Evolutionary conservation across 1,140 invertebrate genomes (phyloP).

Genomic region (Trachymyrmex cornetzi): DNA sequence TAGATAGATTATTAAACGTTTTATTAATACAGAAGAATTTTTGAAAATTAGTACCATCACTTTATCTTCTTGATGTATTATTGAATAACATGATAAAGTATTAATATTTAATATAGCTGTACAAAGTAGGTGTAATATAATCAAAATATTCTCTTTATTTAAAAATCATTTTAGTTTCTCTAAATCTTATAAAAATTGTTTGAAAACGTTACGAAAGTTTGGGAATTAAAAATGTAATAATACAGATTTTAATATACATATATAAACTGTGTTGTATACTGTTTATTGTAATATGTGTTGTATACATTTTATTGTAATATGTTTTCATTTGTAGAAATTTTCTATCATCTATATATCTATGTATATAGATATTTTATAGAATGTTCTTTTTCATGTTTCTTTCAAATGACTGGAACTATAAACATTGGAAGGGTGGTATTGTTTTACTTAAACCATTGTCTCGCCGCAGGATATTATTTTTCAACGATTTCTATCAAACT

Average conservation of each 20-base stretch:
- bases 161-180: background rate
- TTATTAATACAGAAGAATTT: background rate
- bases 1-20: background rate
- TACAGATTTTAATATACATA: background rate
- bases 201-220: background rate
- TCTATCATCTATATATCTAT: background rate
- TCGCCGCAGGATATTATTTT: constrained; percentile 39
- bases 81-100: too few relatives aligned
- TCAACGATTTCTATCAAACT: constrained; percentile 27
- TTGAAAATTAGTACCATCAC: background rate
- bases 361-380: background rate
- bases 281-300: background rate
- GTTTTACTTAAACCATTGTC: constrained; percentile 46
- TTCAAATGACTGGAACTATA: constrained; percentile 27
- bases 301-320: background rate
- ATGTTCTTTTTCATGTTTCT: constrained; percentile 11
- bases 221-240: background rate
- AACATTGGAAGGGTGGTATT: constrained; percentile 24
- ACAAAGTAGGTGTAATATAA: background rate
- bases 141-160: background rate
- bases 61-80: background rate
- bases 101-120: background rate
- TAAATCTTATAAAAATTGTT: background rate
- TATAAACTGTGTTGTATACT: background rate
- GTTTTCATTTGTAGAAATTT: background rate